Percentiles rank a stretch among this genome's conserved stretches.
phyloP scores from a whole-genome alignment of 64 coral and sea anemone species.

The Montipora cactus region DNA sequence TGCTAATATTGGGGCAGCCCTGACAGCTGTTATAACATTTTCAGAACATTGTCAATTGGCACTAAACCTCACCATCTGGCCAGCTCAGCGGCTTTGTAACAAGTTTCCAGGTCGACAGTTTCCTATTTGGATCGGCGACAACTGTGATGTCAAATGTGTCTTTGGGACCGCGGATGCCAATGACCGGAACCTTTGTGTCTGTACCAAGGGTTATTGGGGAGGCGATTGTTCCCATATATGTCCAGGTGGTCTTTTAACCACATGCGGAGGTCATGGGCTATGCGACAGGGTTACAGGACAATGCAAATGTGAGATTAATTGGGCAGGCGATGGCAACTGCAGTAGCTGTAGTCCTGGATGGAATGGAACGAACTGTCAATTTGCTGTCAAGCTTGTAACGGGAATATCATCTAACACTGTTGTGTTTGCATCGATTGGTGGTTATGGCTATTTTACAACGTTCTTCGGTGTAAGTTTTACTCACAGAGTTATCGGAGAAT shows the following conservation, averaged over 20 bases:
- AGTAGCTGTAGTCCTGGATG: constrained; percentile 79
- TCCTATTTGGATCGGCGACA: constrained; percentile 89
- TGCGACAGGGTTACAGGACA: constrained; percentile 76
- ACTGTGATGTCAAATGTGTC: constrained; percentile 75
- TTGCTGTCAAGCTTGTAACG: constrained; percentile 52
- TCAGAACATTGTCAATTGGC: constrained; percentile 85
- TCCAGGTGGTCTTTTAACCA: constrained; percentile 80
- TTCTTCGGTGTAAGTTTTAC: constrained; percentile 87
- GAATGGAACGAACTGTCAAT: constrained; percentile 79
- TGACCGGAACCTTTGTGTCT: constrained; percentile 76
- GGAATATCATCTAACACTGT: constrained; percentile 19
- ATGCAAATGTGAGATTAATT: constrained; percentile 82
- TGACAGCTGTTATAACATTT: constrained; percentile 80
- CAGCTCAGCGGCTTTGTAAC: constrained; percentile 85
- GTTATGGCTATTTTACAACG: constrained; percentile 76
- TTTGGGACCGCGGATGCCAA: constrained; percentile 77
- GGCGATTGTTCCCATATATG: constrained; percentile 80
- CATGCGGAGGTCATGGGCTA: constrained; percentile 73
- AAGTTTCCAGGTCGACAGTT: constrained; percentile 75
- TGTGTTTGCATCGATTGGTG: constrained; percentile 62
- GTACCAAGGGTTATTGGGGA: constrained; percentile 80
- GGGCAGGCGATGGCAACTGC: constrained; percentile 80
- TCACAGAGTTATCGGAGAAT: constrained; percentile 74
- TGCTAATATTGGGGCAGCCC: constrained; percentile 45
- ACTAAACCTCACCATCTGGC: constrained; percentile 73